Percentiles rank a stretch among this genome's conserved stretches.
Conservation (phyloP, 2,113 vertebrate species). For the Oncorhynchus gorbuscha region DNA sequence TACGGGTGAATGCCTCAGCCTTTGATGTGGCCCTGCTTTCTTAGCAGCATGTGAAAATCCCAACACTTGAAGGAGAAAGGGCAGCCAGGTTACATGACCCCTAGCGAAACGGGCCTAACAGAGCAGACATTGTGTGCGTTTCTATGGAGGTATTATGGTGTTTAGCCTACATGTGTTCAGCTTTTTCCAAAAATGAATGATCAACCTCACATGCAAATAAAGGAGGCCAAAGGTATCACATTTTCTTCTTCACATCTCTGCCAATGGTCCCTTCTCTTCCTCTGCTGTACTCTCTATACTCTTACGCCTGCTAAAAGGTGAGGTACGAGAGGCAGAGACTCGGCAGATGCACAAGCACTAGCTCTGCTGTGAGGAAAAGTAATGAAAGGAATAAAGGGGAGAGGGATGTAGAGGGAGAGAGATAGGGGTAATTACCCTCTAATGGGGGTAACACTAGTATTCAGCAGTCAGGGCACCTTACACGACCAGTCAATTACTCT, state of each 20-base stretch:
- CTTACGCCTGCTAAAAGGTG: background rate
- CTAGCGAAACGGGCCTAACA: too few species aligned
- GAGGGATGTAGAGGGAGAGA: background rate
- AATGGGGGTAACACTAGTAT: slow-evolving; percentile 5
- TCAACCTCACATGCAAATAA: background rate
- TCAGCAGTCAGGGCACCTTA: slow-evolving; percentile 19
- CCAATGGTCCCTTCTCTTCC: background rate
- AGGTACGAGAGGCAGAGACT: too few species aligned
- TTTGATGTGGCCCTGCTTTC: slow-evolving; percentile 28
- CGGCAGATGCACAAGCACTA: background rate
- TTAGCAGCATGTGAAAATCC: slow-evolving; percentile 1
- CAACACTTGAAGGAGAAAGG: slow-evolving; percentile 1
- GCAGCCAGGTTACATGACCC: background rate
- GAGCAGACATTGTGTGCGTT: too few species aligned
- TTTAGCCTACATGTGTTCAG: too few species aligned
- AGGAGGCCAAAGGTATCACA: too few species aligned
- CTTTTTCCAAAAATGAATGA: too few species aligned
- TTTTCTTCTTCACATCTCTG: background rate
- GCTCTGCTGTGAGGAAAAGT: background rate
- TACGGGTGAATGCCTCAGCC: background rate
- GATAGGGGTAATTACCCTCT: slow-evolving; percentile 20
- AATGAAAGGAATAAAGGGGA: background rate
- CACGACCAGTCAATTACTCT: too few species aligned
- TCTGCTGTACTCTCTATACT: background rate
- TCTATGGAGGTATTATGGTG: too few species aligned